Base-by-base conservation (phyloP, 2,888 invertebrate genomes). In the Athalia cordata region DNA sequence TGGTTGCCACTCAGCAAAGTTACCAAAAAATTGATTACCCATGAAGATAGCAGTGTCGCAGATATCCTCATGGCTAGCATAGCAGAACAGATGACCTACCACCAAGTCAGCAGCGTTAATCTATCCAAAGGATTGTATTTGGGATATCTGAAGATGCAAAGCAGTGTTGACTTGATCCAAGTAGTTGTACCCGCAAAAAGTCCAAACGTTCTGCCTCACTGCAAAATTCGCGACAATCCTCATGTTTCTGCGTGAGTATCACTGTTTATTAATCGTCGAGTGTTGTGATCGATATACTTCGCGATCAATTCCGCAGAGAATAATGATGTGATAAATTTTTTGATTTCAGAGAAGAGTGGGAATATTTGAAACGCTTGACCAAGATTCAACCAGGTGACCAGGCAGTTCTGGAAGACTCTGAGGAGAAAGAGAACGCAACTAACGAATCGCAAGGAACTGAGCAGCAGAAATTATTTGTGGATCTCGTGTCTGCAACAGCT, bases 61-160 rank as follows among this genome's bases (percentile, higher is more conserved):
- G 97, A 98, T 84, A 93, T 96, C 84, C 92, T 98, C 61, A 95
- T 97, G 93, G 95, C 95, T 59, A 96, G 97, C 43, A 95, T 98
- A 80, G 95, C 96, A 84, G 97, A 95, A 80, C 96, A 96, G 90
- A 92, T 92, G 83, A 91, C 91, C 77, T 95, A 95, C 89, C 94
- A 94, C 84, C 94, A 97, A 92, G 95, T 95, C 67, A 97, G 97
- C 78, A 93, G 95, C 81, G 94, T 96, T 77, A 95, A 95, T 84
- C 91, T 99, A 70, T 93, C 95, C 2, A 94, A 95, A 50, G 99
- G 99, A 0, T 92, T 99, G 43, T 99, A 99, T 91, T 92, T 99
- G 83, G 97, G 98, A 59, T 99, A 99, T 91, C 92, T 99, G 81
- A 99, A 99, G 90, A 95, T 99, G 92, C 97, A 98, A 89, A 97